phyloP scores from a whole-genome alignment of 2,797 vertebrate species.

The Smutsia gigantea region DNA sequence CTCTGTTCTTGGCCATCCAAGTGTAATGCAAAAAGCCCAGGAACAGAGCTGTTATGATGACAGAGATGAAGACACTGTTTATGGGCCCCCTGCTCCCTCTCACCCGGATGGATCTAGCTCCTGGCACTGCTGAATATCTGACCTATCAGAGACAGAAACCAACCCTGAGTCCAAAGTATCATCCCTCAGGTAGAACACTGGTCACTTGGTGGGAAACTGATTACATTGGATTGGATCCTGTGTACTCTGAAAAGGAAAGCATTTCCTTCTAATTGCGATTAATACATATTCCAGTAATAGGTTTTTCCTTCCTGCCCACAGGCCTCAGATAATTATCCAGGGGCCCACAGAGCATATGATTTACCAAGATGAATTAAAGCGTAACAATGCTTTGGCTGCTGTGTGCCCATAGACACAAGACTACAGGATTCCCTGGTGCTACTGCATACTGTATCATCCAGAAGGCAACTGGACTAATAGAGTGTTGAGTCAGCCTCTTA shows the following conservation, averaged over 20 bases:
- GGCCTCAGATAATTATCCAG: not conserved
- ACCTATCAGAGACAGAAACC: not conserved
- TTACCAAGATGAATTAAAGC: not conserved
- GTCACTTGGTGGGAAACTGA: not conserved
- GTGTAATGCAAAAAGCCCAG: not conserved
- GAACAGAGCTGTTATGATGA: not conserved
- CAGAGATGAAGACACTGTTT: not conserved
- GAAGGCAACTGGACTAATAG: not conserved
- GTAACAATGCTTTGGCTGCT: not conserved
- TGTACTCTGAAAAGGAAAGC: not conserved
- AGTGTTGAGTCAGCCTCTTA: not conserved
- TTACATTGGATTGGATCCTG: not conserved
- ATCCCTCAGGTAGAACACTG: not conserved
- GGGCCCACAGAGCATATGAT: not conserved
- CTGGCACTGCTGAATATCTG: not conserved
- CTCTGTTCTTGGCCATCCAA: not conserved
- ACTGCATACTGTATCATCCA: not conserved
- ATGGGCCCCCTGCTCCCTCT: not conserved
- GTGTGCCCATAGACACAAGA: not conserved
- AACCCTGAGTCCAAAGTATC: not conserved
- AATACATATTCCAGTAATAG: not conserved
- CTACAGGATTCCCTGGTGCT: not conserved
- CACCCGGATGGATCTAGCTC: not conserved
- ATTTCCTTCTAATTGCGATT: not conserved
- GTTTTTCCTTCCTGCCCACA: not conserved